Evolutionary conservation across 1,140 invertebrate genomes (phyloP), one percentile per base, ranked within the genome.

Genomic region (Lordiphosa collinella): DNA sequence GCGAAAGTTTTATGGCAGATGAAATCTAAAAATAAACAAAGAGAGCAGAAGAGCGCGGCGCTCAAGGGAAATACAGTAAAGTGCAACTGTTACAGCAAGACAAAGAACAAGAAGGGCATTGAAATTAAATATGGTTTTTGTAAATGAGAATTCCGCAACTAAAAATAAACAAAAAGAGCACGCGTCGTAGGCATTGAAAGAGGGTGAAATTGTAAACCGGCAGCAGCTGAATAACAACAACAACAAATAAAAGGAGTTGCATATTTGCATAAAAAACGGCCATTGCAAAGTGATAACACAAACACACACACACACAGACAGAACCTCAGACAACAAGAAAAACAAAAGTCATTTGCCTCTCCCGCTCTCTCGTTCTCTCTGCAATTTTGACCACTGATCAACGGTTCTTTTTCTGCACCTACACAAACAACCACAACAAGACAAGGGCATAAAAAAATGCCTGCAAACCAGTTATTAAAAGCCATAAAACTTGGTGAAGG

Each of bases 121-220:
- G 76, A 84, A 82, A 82, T 72, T 60, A 64, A 59, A 82, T 80
- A 80, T 69, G 49, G 43, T 54, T 64, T 76, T 65, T 71, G 63
- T 67, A 66, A 84, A 80, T 71, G 56, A 74, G 80, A 82, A 84
- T 71, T 82, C 67, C 55, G 50, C 52, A 60, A 82, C 71, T 76
- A 84, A 82, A 80, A 82, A 82, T 82, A 82, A 80, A 75, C 70
- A 71, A 82, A 69, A 71, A 65, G 40, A 48, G 60, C 46, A 67
- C 62, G 54, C 52, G 62, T 52, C 63, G 48, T 36, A 52, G 43
- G 52, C 50, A 35, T n/a, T 16, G 41, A 11, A 22, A 46, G 3
- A n/a, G 37, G 12, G 34, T 49, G 47, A 49, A 54, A 56, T 51
- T 37, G 10, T 37, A 63, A 22, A 52, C 41, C 16, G 47, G 13